These are phyloP conservation scores for Parapristionchus giblindavisi DNA, from an alignment of 2,888 invertebrate species.

Conservation along the genomic window DNA sequence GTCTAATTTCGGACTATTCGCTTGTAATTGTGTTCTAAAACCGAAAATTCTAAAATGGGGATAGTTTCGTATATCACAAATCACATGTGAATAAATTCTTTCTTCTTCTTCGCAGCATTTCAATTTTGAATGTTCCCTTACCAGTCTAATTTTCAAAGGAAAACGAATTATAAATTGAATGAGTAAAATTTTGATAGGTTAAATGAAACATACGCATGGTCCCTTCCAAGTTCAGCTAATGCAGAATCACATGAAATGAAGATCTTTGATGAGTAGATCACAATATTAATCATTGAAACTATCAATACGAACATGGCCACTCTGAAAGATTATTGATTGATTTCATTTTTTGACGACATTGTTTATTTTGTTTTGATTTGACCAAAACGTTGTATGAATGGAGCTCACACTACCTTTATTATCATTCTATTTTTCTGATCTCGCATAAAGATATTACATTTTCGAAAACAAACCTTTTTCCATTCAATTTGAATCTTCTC, in stretches of 20 bases:
- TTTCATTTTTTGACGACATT: not conserved
- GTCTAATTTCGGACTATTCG: too few relatives aligned
- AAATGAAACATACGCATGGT: slow-evolving; percentile 3
- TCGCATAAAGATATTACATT: not conserved
- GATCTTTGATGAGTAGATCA: slow-evolving; percentile 58
- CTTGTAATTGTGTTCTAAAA: too few relatives aligned
- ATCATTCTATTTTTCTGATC: not conserved
- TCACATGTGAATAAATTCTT: too few relatives aligned
- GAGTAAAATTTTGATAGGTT: too few relatives aligned
- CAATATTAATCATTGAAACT: slow-evolving; percentile 59
- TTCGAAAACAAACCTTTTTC: not conserved
- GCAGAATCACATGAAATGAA: slow-evolving; percentile 67
- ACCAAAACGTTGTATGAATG: too few relatives aligned
- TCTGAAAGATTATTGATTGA: not conserved
- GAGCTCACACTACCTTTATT: too few relatives aligned
- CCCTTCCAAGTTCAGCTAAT: slow-evolving; percentile 40
- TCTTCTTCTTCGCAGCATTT: too few relatives aligned
- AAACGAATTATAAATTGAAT: too few relatives aligned
- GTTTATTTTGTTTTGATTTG: not conserved
- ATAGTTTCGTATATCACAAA: too few relatives aligned
- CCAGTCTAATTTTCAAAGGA: not conserved
- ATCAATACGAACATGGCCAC: slow-evolving; percentile 58
- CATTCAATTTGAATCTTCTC: not conserved
- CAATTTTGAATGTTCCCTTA: not conserved
- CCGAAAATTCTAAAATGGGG: too few relatives aligned